phyloP scores from a whole-genome alignment of 2,113 vertebrate species.

The Polyodon spathula region DNA sequence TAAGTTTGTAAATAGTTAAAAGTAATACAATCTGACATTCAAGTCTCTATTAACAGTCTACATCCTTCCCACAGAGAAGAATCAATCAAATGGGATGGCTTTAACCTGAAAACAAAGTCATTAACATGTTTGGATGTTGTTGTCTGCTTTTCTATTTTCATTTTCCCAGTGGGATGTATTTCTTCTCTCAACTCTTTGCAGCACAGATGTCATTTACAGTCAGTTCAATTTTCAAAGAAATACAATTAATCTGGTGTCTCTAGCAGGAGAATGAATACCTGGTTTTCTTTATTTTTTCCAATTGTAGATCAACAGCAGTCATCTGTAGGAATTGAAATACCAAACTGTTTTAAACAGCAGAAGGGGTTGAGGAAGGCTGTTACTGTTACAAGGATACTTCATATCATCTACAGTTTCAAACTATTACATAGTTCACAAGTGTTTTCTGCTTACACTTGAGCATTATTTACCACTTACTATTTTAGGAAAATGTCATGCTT shows the following conservation, averaged over 20 bases:
- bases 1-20: constrained; percentile 87
- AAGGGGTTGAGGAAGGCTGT: no score
- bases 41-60: neutral
- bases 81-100: neutral
- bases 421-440: no score
- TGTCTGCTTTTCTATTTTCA: neutral
- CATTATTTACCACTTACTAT: no score
- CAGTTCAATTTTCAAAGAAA: neutral
- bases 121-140: neutral
- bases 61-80: neutral
- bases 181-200: neutral
- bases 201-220: neutral
- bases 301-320: neutral
- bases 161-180: neutral
- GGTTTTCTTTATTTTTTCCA: neutral
- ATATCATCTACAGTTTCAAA: no score
- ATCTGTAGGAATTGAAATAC: no score
- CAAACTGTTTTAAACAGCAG: no score
- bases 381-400: no score
- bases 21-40: neutral
- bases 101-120: neutral
- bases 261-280: neutral
- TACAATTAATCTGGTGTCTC: neutral
- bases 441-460: no score
- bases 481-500: no score